phyloP scores from a whole-genome alignment of 1,140 invertebrate genomes.

The Lineus longissimus region DNA sequence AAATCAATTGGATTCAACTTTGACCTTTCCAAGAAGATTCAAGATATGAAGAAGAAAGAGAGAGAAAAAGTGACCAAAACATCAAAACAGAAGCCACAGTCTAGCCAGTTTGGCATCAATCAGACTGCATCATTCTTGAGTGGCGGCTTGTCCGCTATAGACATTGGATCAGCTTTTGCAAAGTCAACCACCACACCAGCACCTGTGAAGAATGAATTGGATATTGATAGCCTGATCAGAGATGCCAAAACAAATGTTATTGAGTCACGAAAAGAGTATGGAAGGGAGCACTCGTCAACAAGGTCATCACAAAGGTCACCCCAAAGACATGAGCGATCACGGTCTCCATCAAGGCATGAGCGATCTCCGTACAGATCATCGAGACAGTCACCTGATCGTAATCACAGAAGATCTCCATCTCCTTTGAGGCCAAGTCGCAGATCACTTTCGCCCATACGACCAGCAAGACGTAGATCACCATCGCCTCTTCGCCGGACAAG shows the following conservation, averaged over 20 bases:
- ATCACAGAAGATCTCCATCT: neutral
- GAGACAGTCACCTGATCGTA: neutral
- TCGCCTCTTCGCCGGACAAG: neutral
- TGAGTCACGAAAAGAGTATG: neutral
- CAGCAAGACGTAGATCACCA: neutral
- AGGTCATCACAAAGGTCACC: neutral
- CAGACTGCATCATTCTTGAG: conserved; percentile 44
- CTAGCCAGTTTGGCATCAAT: conserved; percentile 28
- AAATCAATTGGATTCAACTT: conserved; percentile 52
- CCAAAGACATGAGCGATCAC: neutral
- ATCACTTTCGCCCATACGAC: neutral
- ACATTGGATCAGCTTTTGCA: conserved; percentile 20
- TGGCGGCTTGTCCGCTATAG: conserved; percentile 25
- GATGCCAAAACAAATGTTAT: conserved; percentile 9
- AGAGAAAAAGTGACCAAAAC: conserved; percentile 29
- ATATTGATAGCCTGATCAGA: neutral
- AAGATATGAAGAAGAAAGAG: conserved; percentile 29
- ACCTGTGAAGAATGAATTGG: conserved; percentile 11
- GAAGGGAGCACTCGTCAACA: neutral
- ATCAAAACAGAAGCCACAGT: conserved; percentile 18
- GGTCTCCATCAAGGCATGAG: neutral
- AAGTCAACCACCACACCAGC: neutral
- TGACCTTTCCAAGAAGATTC: conserved; percentile 51
- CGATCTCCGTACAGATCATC: neutral
- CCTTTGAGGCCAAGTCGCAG: neutral